Evolutionary conservation across 2,113 vertebrate genomes (phyloP).

Genomic region (Himantopus leucocephalus): DNA sequence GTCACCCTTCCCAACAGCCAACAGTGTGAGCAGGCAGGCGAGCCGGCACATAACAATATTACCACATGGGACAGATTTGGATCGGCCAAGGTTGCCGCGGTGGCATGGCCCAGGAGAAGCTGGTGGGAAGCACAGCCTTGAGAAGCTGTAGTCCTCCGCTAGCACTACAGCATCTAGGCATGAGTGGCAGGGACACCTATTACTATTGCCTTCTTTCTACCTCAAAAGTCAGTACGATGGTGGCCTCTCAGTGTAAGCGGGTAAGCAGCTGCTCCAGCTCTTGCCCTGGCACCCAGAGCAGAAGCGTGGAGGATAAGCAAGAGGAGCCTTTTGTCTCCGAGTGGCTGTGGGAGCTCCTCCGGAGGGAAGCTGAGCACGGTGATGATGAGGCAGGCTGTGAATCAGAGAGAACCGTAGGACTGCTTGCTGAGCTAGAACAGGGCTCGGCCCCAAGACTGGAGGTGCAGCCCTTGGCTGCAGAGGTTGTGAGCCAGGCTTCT

Average conservation of each 20-base stretch:
- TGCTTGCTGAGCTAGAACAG: not conserved
- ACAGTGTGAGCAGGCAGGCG: not conserved
- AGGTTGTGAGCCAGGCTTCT: not conserved
- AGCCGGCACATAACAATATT: not conserved
- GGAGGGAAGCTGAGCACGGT: accelerated
- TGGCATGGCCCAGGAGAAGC: not conserved
- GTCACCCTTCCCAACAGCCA: not conserved
- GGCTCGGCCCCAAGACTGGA: accelerated
- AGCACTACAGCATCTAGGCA: not conserved
- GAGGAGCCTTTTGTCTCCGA: not conserved
- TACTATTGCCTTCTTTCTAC: constrained; percentile 70
- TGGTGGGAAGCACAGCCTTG: not conserved
- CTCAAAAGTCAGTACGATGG: constrained; percentile 55
- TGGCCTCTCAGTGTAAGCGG: not conserved
- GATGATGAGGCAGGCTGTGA: not conserved
- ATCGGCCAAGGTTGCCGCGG: not conserved
- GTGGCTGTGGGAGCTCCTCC: not conserved
- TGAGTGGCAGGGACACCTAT: not conserved
- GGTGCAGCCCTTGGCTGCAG: not conserved
- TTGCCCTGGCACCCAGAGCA: not conserved
- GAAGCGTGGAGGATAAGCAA: not conserved
- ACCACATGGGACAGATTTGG: not conserved
- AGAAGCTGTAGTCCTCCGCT: not conserved
- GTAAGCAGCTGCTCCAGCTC: not conserved
- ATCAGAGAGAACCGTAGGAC: accelerated